Base-by-base conservation (phyloP, 2,888 invertebrate genomes). In the Cyclophora albipunctata region DNA sequence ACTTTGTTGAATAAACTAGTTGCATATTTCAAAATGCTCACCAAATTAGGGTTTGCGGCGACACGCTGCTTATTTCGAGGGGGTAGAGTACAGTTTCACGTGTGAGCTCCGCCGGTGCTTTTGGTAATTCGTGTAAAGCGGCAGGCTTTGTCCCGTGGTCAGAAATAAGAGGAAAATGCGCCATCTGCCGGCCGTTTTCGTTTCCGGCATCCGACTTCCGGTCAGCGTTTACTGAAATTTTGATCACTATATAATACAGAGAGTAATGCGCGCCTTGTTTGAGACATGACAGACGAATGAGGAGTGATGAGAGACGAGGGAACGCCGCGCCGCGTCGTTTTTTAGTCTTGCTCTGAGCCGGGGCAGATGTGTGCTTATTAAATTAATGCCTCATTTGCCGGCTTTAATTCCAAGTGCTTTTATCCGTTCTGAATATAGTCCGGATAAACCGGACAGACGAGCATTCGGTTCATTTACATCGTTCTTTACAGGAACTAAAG, bases 131-230 rank as follows among this genome's bases (percentile, higher is more conserved):
- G 62, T 67, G 66, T 69, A 73, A 75, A 75, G 71, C 71, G 73
- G 63, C 72, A 69, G 79, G 80, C 81, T 82, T 79, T 83, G 81
- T 80, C 70, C 69, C 69, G 76, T 69, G 84, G 81, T 83, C 81
- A 81, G 79, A 78, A 84, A 84, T 84, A 84, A 85, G 83, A 85
- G 83, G 79, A 84, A 73, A 69, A 69, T 63, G 71, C 75, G 81
- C 77, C 85, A 85, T 83, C 83, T 85, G 85, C 67, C 69, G 77
- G 71, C 74, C 70, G 75, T 70, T 73, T 70, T 71, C 74, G 72
- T 75, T 72, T 75, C 76, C 71, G 69, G 62, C 65, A 46, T 64
- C 69, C 67, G 71, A 77, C 75, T 79, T 84, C 77, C 81, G 78
- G 76, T 68, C 69, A 69, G 66, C 66, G 61, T 61, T 61, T 58